Conservation (phyloP, 1,140 invertebrate species). For the Vanessa atalanta region DNA sequence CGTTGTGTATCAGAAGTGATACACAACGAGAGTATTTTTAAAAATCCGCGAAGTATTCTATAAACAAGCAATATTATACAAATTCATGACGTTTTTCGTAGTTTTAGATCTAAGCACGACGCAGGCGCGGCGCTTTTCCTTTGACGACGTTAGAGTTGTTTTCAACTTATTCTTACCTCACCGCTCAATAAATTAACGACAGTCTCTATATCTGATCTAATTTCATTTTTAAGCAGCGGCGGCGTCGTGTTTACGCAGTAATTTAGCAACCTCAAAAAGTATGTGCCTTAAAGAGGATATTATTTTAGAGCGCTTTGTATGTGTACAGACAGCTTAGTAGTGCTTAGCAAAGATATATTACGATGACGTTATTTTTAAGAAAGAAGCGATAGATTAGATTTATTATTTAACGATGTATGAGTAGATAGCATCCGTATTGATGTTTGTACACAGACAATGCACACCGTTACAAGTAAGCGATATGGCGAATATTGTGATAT, state of each 20-base stretch:
- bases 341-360: background rate
- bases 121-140: background rate
- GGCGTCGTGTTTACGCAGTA: constrained; percentile 1
- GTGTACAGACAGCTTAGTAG: constrained; percentile 19
- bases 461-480: constrained; percentile 16
- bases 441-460: constrained; percentile 33
- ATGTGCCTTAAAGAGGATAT: constrained; percentile 32
- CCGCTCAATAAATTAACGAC: background rate
- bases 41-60: background rate
- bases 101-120: constrained; percentile 15
- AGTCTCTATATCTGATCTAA: background rate
- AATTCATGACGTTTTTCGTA: background rate
- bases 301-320: constrained; percentile 24
- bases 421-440: constrained; percentile 2
- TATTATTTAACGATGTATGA: constrained; percentile 15
- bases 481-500: constrained; percentile 30
- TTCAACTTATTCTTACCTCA: constrained; percentile 4
- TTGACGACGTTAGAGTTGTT: background rate
- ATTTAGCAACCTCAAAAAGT: constrained; percentile 17
- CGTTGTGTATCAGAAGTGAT: background rate
- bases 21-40: background rate
- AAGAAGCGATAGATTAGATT: constrained; percentile 1
- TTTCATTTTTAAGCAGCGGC: too few relatives aligned
- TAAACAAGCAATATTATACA: constrained; percentile 8
- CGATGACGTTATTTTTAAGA: constrained; percentile 23